Evolutionary conservation across 2,888 invertebrate genomes (phyloP), one percentile per base, ranked within the genome.

Genomic region (Drosophila niveifrons): DNA sequence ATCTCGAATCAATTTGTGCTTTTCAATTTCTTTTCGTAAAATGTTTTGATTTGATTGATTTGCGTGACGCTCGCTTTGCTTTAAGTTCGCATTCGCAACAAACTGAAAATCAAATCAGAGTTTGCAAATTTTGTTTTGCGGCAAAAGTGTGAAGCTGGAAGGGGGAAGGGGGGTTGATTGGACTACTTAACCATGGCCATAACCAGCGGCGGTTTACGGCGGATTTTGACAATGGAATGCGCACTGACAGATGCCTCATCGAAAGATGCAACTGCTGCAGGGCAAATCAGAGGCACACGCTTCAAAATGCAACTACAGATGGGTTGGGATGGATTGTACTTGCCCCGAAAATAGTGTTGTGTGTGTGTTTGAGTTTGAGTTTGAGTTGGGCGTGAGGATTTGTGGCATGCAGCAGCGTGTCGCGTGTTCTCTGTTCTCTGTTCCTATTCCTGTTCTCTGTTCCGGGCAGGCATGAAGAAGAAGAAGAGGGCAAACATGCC

Each of bases 401-500:
- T 41, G 13, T 41, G 39, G 39, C 39, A n/a, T 41, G 39, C 36
- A 36, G 3, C 29, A 29, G 39, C 43, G 70, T 57, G 59, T 58
- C 53, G 58, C 47, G 59, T 59, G 52, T 31, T 41, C 41, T 18
- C 36, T 17, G 9, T 39, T 46, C n/a, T 39, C 34, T 36, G 39
- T 28, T 41, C 11, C 15, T 13, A 18, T 28, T 28, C 28, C 28
- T 4, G 28, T n/a, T n/a, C 28, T 55, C 18, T 59, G 44, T 69
- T 48, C 18, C 36, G 17, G 50, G 41, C 52, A 52, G 43, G 13
- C 56, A 13, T 17, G 46, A 18, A 8, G 28, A 23, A 29, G 46
- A 18, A 8, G 28, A 23, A 29, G 55, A 48, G 53, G 31, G 67
- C 70, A 74, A 75, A 78, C 76, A 85, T 82, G 80, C 76, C 85